Percentiles rank a stretch among this genome's conserved stretches.
These are phyloP conservation scores for Alces alces DNA, from an alignment of 2,113 vertebrate species.

Conservation along the genomic window DNA sequence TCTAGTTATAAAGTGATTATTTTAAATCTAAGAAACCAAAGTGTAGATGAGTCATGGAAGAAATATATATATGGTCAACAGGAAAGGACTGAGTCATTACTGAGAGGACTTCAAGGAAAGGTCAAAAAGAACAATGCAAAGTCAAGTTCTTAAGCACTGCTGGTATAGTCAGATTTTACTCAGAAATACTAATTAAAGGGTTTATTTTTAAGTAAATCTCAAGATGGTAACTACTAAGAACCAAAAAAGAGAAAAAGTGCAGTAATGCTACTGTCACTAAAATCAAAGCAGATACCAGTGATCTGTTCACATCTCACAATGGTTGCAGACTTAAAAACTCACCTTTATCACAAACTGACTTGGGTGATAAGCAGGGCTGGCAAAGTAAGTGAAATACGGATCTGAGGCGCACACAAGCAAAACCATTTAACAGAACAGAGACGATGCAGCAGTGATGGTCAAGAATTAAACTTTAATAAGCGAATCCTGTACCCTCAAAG, in stretches of 20 bases:
- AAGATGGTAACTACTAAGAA: not conserved
- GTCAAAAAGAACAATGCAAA: not conserved
- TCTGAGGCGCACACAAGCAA: not conserved
- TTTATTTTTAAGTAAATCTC: not conserved
- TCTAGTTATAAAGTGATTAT: not conserved
- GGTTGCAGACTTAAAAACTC: not conserved
- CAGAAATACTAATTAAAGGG: not conserved
- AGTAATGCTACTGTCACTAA: not conserved
- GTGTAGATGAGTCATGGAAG: not conserved
- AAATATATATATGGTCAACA: not conserved
- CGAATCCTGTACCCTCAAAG: not conserved
- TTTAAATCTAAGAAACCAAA: not conserved
- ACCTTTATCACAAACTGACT: not conserved
- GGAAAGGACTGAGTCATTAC: not conserved
- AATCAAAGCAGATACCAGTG: not conserved
- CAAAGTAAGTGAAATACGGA: not conserved
- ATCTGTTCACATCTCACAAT: not conserved
- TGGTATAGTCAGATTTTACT: not conserved
- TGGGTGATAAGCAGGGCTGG: not conserved
- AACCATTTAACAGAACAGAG: not conserved
- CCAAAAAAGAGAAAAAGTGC: not conserved
- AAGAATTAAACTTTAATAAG: not conserved
- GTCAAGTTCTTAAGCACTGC: not conserved
- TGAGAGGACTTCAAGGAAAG: not conserved
- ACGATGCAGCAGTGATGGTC: not conserved